Base-by-base conservation (phyloP, 2,888 invertebrate genomes). In the Xylophagus ater region DNA sequence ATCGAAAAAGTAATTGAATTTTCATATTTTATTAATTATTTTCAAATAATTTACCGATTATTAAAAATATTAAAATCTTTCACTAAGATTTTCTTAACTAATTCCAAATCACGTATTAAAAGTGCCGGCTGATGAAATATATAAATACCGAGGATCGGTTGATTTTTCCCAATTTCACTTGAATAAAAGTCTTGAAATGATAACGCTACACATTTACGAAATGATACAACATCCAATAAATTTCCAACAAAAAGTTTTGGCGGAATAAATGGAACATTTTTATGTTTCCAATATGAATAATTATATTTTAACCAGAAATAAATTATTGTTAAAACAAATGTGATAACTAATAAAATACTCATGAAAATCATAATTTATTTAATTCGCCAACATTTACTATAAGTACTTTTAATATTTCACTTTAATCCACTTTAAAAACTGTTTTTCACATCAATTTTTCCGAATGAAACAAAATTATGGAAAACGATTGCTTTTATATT, bases 51-150 rank as follows among this genome's bases (percentile, higher is more conserved):
- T n/a, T n/a, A 53, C 39, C 65, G 58, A 42, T 68, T 59, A 0
- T 54, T 42, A 45, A 69, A 70, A 9, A 54, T 55, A 44, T 60
- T 56, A 29, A 70, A 69, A 40, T 71, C 69, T 33, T 63, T 68
- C 3, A 70, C 58, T 14, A 70, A 39, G 2, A 70, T 46, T 1
- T 58, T 53, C 46, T 69, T 71, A 0, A 69, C 47, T 3, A 71
- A 40, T n/a, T 66, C 66, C 0, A 62, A 61, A 30, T 70, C 67
- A 2, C 66, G 59, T 9, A 65, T 45, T 3, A 70, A 14, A n/a
- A 71, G 36, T 1, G 51, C 56, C 0, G 71, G 70, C n/a, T 59
- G 59, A 46, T 68, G 60, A 13, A 70, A 53, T 2, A 64, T 53
- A 57, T 62, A 52, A 47, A 68, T 44, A 50, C 71, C 56, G 46